Evolutionary conservation across 2,888 invertebrate genomes (phyloP), one percentile per base, ranked within the genome.

Genomic region (Scaptomyza polygonia): DNA sequence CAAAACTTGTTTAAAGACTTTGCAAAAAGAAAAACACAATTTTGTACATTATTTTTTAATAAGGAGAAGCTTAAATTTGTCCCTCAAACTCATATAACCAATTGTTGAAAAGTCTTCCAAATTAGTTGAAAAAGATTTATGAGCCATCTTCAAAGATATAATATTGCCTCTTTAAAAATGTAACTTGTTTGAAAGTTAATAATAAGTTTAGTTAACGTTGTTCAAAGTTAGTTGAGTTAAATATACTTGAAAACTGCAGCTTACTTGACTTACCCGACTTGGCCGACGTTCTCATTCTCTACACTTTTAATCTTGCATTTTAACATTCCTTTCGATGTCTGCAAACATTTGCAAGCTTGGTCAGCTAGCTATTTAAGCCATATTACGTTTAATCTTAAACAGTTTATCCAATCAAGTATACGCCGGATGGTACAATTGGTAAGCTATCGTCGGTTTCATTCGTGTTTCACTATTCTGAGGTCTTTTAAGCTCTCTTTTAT

Each of bases 371-470:
- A 48, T 63, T 64, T 81, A 58, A 74, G 18, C 52, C 45, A 49
- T 49, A 58, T 51, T 58, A 11, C 52, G 58, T 70, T 62, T 83
- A 83, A 83, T 79, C 72, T 75, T 34, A 48, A 79, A 79, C 55
- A 58, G 77, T 70, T 86, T 67, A 83, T 51, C 72, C 63, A 61
- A 75, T 83, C 75, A 75, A 77, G 80, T 83, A 86, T 77, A 80
- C 72, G 84, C 70, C 66, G 34, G 48, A 72, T 66, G 56, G 54
- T 52, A 56, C 52, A 29, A 68, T 63, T 72, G 52, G 34, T 65
- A 62, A 32, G 30, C 44, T 32, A 53, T 64, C 52, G 53, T 56
- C 68, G 52, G 49, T 39, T 29, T 16, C 58, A 39, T 39, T 32
- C 52, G 52, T n/a, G 29, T 45, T 52, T 32, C 27, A 27, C 53